These are phyloP conservation scores for Rhagium mordax DNA, from an alignment of 2,888 invertebrate genomes.

Conservation along the genomic window DNA sequence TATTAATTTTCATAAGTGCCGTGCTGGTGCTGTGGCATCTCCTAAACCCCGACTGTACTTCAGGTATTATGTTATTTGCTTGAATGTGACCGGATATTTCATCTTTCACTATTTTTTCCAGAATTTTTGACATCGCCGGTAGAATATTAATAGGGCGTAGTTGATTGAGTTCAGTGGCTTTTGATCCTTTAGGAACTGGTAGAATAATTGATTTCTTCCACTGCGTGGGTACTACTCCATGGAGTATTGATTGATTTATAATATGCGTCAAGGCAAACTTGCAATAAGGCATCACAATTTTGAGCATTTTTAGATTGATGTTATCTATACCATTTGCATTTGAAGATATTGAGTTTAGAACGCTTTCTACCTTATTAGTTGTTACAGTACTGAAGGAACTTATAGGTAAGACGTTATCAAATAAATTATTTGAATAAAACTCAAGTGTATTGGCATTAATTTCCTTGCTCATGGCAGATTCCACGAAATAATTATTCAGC, in stretches of 20 bases:
- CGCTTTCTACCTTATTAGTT: not conserved
- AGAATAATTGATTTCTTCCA: too few relatives aligned
- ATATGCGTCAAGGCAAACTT: not conserved
- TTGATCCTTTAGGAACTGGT: too few relatives aligned
- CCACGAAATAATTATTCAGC: not conserved
- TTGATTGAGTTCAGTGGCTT: not conserved
- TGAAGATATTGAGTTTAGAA: not conserved
- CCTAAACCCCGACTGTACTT: slow-evolving; percentile 28
- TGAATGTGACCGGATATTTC: not conserved
- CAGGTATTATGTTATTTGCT: not conserved
- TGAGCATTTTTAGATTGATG: slow-evolving; percentile 10
- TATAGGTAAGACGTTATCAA: too few relatives aligned
- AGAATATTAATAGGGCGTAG: slow-evolving; percentile 7
- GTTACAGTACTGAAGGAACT: too few relatives aligned
- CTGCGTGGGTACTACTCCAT: not conserved
- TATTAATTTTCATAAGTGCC: slow-evolving; percentile 19
- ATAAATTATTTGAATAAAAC: too few relatives aligned
- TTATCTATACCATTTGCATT: not conserved
- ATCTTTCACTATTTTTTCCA: not conserved
- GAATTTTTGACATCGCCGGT: not conserved
- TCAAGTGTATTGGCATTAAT: too few relatives aligned
- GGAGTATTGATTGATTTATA: not conserved
- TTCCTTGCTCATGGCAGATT: too few relatives aligned
- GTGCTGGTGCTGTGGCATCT: slow-evolving; percentile 4
- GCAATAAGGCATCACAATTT: too few relatives aligned